Percentiles rank a stretch among this genome's conserved stretches.
Conservation (phyloP, 2,113 vertebrate genomes). For the Podilymbus podiceps region DNA sequence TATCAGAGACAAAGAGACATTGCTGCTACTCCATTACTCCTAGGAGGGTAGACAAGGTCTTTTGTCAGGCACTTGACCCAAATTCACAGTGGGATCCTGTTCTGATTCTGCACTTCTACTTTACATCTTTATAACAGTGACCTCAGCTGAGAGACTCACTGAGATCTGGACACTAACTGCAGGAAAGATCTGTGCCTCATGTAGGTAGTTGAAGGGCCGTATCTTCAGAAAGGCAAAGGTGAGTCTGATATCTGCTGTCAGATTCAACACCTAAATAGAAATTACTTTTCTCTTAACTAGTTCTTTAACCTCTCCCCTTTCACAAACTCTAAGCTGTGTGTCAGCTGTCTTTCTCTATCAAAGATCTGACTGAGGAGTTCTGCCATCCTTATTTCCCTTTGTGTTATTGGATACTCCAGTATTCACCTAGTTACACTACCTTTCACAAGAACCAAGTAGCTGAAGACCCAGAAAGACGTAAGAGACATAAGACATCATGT, state of each 20-base stretch:
- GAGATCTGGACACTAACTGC: neutral
- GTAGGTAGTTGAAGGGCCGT: neutral
- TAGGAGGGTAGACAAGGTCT: neutral
- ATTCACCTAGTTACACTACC: neutral
- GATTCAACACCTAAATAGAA: neutral
- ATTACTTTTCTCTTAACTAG: neutral
- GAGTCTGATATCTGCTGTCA: neutral
- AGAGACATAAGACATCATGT: neutral
- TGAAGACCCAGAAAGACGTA: neutral
- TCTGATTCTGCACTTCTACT: neutral
- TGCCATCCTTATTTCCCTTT: neutral
- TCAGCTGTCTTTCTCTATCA: neutral
- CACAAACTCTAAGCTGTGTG: fast-evolving
- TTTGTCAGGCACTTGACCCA: neutral
- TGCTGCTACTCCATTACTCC: fast-evolving
- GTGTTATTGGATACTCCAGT: neutral
- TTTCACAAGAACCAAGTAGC: neutral
- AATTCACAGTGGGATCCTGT: neutral
- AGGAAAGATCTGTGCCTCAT: neutral
- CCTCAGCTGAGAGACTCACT: neutral
- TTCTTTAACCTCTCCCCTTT: neutral
- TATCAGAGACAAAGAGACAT: neutral
- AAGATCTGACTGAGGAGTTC: neutral
- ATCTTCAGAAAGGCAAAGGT: neutral
- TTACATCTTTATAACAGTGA: neutral